Evolutionary conservation across 1,140 invertebrate species (phyloP), one percentile per base, ranked within the genome.

Genomic region (Microplitis demolitor): DNA sequence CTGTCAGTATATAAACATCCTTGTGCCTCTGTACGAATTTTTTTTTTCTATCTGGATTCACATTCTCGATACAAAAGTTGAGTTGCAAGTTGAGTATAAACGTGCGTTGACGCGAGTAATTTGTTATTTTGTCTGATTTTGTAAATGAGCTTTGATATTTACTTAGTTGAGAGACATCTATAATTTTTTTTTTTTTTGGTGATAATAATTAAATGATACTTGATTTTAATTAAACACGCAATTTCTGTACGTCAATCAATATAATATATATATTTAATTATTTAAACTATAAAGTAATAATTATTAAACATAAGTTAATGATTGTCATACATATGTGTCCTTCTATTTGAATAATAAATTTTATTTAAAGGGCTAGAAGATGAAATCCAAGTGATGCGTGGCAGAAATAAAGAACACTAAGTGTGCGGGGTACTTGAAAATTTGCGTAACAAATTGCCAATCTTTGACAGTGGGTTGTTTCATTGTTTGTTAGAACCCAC

Each of bases 41-140:
- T 24, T 24, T 72, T 75, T 71, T 72, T 60, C 66, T 66, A 74
- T 71, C 50, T 53, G 69, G 45, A 31, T 37, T 37, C 9, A 6
- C 24, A 24, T 24, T 24, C 24, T 24, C 24, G 24, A 24, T 24
- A 24, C 24, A 24, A 24, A 50, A 37, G 24, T 31, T 58, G 33
- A 50, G 67, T 58, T 64, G 39, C 34, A 51, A 14, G 66, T 53
- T 35, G 70, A 45, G 51, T 39, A 4, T 13, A 45, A 67, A 69
- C 61, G 69, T 78, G 78, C 82, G 82, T 84, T 83, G 82, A 84
- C 81, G 78, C 77, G 76, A 67, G 78, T 82, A 85, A 85, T 85
- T 82, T 83, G 83, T 84, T 78, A 76, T 76, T 70, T 75, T 76
- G 24, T 24, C 24, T 24, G 24, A 24, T 24, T 24, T 24, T 24